phyloP scores from a whole-genome alignment of 2,797 vertebrate species.

The Trematomus bernacchii region DNA sequence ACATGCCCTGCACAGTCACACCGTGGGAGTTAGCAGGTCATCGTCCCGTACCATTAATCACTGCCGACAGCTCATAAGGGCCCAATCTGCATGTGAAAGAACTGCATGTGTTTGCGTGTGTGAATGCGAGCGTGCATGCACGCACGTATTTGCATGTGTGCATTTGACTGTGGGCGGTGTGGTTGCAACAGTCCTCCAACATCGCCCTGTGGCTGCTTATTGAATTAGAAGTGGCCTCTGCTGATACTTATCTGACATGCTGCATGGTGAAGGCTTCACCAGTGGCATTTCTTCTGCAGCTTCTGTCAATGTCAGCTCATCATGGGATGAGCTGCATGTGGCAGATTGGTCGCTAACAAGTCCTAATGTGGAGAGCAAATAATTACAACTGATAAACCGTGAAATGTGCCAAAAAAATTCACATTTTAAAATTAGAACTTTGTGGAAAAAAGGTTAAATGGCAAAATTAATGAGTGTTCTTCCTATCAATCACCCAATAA shows the following conservation, averaged over 20 bases:
- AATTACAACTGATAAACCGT: conserved; percentile 1
- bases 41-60: conserved; percentile 82
- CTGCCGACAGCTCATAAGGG: conserved; percentile 78
- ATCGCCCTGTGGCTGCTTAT: conserved; percentile 48
- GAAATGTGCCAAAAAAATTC: conserved; percentile 1
- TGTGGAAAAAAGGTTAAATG: neutral
- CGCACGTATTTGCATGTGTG: conserved; percentile 48
- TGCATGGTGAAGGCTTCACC: conserved; percentile 43
- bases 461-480: neutral
- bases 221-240: conserved; percentile 57
- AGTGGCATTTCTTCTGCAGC: conserved; percentile 36
- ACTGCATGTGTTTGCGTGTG: conserved; percentile 43
- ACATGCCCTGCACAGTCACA: conserved; percentile 67
- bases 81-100: conserved; percentile 84
- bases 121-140: conserved; percentile 28
- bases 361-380: neutral
- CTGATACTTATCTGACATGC: conserved; percentile 47
- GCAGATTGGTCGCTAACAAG: conserved; percentile 15
- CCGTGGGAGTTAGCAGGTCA: conserved; percentile 83
- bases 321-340: conserved; percentile 8
- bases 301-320: conserved; percentile 30
- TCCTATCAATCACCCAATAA: neutral
- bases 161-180: conserved; percentile 42
- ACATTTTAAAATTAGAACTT: neutral
- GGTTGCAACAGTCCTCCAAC: conserved; percentile 26